These are phyloP conservation scores for Trachelus troglodyta DNA, from an alignment of 2,888 invertebrate genomes.

Conservation along the genomic window DNA sequence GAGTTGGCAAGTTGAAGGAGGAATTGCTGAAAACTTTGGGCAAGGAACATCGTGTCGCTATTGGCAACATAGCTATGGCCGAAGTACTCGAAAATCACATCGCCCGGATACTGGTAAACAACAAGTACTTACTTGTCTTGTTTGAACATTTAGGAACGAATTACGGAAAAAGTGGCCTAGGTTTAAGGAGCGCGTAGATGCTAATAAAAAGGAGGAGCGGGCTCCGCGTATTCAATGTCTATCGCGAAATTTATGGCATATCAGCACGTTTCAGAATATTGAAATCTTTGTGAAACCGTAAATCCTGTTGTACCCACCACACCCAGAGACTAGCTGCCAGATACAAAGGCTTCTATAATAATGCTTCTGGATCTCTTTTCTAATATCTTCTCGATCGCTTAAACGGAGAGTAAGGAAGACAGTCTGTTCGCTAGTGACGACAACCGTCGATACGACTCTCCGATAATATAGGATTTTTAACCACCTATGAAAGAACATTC, in stretches of 20 bases:
- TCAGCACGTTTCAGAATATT: neutral
- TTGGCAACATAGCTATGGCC: slow-evolving; percentile 67
- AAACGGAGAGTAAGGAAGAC: slow-evolving; percentile 60
- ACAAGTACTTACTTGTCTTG: neutral
- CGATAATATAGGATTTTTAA: slow-evolving; percentile 34
- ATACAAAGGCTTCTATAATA: too few species aligned
- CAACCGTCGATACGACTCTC: slow-evolving; percentile 62
- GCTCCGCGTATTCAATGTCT: neutral
- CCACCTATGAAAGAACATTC: slow-evolving; percentile 59
- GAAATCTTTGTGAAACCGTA: too few species aligned
- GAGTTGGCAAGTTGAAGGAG: slow-evolving; percentile 69
- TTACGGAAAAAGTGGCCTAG: neutral
- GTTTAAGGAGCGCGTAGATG: too few species aligned
- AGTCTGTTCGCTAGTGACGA: slow-evolving; percentile 46
- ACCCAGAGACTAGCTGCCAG: too few species aligned
- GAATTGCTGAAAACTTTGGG: slow-evolving; percentile 65
- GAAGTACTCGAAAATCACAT: slow-evolving; percentile 73
- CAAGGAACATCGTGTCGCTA: slow-evolving; percentile 57
- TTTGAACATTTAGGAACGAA: neutral
- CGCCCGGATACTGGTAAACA: slow-evolving; percentile 70
- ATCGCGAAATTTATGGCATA: neutral
- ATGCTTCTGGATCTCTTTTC: too few species aligned
- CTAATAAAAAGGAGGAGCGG: too few species aligned
- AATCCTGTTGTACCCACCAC: too few species aligned
- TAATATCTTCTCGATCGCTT: neutral